These are phyloP conservation scores for Scolopax mira DNA, from an alignment of 2,113 vertebrate genomes.

Conservation along the genomic window DNA sequence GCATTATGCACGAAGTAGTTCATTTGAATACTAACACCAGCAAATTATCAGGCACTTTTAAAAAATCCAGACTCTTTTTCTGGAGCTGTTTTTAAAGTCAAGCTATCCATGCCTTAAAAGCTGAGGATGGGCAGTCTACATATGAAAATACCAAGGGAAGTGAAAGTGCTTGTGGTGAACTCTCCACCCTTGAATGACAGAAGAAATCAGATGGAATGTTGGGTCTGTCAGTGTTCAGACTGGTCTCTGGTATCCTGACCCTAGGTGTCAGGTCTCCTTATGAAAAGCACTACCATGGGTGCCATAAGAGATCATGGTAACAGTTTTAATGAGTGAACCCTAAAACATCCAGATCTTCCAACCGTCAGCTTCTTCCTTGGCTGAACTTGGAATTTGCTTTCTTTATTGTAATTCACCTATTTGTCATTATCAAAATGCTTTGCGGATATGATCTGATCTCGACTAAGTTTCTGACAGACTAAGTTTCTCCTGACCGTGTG, in stretches of 20 bases:
- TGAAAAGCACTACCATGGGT: neutral
- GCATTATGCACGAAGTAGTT: neutral
- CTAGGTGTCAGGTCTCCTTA: neutral
- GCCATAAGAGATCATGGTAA: neutral
- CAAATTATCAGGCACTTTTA: neutral
- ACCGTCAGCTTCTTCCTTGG: neutral
- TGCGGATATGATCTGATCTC: rapidly evolving
- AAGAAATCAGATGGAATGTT: neutral
- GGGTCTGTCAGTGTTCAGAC: neutral
- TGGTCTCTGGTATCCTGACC: neutral
- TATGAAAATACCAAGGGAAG: neutral
- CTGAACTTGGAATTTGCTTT: neutral
- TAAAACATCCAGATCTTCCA: neutral
- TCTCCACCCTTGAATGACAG: neutral
- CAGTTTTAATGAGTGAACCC: neutral
- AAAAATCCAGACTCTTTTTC: neutral
- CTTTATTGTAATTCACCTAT: neutral
- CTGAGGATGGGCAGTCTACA: neutral
- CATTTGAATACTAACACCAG: neutral
- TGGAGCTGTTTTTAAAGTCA: neutral
- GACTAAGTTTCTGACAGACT: neutral
- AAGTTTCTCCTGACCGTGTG: neutral
- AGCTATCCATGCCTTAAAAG: neutral
- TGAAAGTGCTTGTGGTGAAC: neutral
- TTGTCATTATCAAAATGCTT: neutral